These are phyloP conservation scores for Toxotes lorentzi DNA, from an alignment of 2,797 vertebrate species.

Conservation along the genomic window DNA sequence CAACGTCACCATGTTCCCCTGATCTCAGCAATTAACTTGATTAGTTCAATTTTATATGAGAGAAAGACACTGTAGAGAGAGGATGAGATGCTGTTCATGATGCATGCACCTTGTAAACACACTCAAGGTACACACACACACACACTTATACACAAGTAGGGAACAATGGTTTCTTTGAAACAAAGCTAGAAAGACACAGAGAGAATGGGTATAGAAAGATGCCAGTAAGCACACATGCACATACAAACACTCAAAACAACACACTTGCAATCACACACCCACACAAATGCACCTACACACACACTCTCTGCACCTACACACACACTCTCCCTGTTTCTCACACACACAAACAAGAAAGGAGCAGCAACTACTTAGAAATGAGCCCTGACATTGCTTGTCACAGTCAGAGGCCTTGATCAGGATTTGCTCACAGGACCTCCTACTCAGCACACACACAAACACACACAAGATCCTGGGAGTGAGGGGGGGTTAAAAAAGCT, in stretches of 20 bases:
- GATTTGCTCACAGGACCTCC: conserved; percentile 79
- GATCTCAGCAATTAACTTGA: background rate
- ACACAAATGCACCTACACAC: conserved; percentile 61
- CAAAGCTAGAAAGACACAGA: conserved; percentile 54
- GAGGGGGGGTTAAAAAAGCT: conserved; percentile 76
- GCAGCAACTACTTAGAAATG: conserved; percentile 70
- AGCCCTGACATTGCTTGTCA: conserved; percentile 79
- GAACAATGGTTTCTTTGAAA: conserved; percentile 71
- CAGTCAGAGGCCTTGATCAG: conserved; percentile 83
- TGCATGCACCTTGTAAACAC: conserved; percentile 43
- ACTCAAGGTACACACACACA: conserved; percentile 9
- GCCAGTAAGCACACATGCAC: conserved; percentile 53
- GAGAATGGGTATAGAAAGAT: conserved; percentile 44
- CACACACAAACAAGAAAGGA: conserved; percentile 69
- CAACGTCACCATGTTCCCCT: background rate
- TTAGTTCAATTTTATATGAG: background rate
- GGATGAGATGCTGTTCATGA: conserved; percentile 8
- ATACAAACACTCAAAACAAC: conserved; percentile 39
- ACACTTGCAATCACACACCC: conserved; percentile 55
- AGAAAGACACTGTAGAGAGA: background rate
- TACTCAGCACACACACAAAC: conserved; percentile 72
- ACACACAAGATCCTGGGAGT: conserved; percentile 40
- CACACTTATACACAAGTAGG: conserved; percentile 18
- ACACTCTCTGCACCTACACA: conserved; percentile 49
- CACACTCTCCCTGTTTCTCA: conserved; percentile 19